These are phyloP conservation scores for Lasius platythorax DNA, from an alignment of 2,888 invertebrate species.

Conservation along the genomic window DNA sequence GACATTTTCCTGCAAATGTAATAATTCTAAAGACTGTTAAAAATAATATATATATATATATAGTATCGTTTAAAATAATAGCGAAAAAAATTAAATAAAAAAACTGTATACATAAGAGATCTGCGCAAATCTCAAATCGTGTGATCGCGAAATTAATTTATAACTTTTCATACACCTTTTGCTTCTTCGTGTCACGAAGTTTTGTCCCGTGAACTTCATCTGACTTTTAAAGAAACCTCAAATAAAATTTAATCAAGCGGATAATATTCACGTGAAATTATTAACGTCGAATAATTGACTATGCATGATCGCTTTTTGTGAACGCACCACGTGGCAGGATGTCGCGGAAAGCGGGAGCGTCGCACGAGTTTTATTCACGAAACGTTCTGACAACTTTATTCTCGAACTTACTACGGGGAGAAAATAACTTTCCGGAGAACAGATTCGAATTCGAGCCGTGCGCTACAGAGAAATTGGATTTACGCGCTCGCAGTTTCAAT, in stretches of 20 bases:
- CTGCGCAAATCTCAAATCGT: background rate
- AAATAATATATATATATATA: background rate
- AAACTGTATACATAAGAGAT: background rate
- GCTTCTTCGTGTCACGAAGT: background rate
- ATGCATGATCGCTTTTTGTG: constrained; percentile 45
- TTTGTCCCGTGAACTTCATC: constrained; percentile 22
- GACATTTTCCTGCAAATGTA: constrained; percentile 13
- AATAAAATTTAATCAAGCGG: constrained; percentile 41
- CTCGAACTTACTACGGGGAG: constrained; percentile 63
- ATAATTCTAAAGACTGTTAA: background rate
- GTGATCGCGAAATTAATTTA: constrained; percentile 26
- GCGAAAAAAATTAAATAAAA: background rate
- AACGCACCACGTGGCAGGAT: constrained; percentile 32
- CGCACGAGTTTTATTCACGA: constrained; percentile 47
- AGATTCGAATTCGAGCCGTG: constrained; percentile 73
- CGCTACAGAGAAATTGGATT: constrained; percentile 72
- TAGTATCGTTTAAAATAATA: background rate
- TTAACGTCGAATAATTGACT: constrained; percentile 54
- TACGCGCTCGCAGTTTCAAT: constrained; percentile 76
- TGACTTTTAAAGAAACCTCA: constrained; percentile 43
- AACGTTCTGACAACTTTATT: constrained; percentile 55
- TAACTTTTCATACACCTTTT: background rate
- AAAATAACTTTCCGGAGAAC: constrained; percentile 75
- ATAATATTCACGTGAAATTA: constrained; percentile 52
- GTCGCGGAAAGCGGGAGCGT: background rate